Evolutionary conservation across 2,888 invertebrate species (phyloP).

Genomic region (Brachypalpus laphriformis): DNA sequence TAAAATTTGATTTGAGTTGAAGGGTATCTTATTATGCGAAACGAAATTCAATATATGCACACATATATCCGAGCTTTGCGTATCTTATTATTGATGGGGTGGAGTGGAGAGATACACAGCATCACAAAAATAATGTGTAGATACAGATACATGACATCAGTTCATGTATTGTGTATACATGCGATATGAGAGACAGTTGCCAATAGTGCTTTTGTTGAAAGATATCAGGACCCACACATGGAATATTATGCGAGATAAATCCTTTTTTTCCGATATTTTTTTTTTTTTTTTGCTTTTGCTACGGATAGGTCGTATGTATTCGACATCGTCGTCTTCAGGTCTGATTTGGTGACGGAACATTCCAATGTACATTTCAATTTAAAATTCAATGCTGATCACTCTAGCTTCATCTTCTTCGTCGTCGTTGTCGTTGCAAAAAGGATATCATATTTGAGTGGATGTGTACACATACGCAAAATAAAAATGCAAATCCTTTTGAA

Average conservation of each 20-base stretch:
- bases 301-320: neutral
- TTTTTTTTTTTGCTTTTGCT: neutral
- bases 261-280: conserved; percentile 50
- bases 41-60: conserved; percentile 70
- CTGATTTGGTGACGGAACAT: conserved; percentile 70
- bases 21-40: conserved; percentile 74
- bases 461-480: conserved; percentile 21
- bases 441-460: conserved; percentile 58
- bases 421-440: conserved; percentile 44
- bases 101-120: conserved; percentile 2
- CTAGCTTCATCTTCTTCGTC: conserved; percentile 39
- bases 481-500: conserved; percentile 49
- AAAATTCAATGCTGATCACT: conserved; percentile 71
- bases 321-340: conserved; percentile 51
- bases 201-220: conserved; percentile 57
- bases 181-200: conserved; percentile 66
- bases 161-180: conserved; percentile 45
- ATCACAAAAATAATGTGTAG: conserved; percentile 11
- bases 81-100: conserved; percentile 68
- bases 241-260: conserved; percentile 67
- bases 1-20: conserved; percentile 74
- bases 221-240: conserved; percentile 61
- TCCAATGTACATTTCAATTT: conserved; percentile 71
- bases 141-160: conserved; percentile 26
- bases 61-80: conserved; percentile 62